Evolutionary conservation across 64 coral and sea anemone genomes (phyloP), one percentile per base, ranked within the genome.

Genomic region (Montipora foliosa): DNA sequence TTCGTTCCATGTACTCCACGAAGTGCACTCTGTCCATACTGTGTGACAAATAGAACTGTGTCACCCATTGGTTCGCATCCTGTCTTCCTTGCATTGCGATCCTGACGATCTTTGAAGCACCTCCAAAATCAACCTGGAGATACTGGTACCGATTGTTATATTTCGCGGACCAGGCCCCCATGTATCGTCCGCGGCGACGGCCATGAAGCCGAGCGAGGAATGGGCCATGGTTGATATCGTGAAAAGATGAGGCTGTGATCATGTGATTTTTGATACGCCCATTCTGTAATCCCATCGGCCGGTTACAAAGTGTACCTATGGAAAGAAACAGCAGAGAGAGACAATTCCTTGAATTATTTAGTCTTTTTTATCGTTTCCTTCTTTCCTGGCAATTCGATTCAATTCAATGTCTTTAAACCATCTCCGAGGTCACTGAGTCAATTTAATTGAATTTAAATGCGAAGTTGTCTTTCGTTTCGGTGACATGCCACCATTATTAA

Each of bases 41-140:
- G 89, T 92, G 71, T 0, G 89, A 70, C 0, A 95, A 78, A 74
- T 76, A 94, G 67, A 70, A 98, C 21, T 78, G 82, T 19, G 92
- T 97, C 20, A 97, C 96, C 96, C 96, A 97, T 78, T 97, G 93
- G 49, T 97, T 90, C 16, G 68, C 70, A n/a, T 97, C 93, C 25
- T 71, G 69, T 72, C 93, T 84, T 77, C 96, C 96, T 67, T 97
- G 96, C n/a, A 84, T 92, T 16, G 93, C 57, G 77, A 97, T 84
- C 11, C 96, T 83, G 4, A 97, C 89, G 67, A 97, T 92, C 84
- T 97, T 97, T 5, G 91, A 59, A 48, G 96, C 89, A 37, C 89
- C 83, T 10, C 84, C 82, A 82, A 97, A 97, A 84, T 97, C 72
- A 46, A 95, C 89, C 49, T 94, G 92, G 8, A 97, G 71, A 83